Evolutionary conservation across 35 echinoderm and acorn worm species (phyloP).

Genomic region (Holothuria glaberrima): DNA sequence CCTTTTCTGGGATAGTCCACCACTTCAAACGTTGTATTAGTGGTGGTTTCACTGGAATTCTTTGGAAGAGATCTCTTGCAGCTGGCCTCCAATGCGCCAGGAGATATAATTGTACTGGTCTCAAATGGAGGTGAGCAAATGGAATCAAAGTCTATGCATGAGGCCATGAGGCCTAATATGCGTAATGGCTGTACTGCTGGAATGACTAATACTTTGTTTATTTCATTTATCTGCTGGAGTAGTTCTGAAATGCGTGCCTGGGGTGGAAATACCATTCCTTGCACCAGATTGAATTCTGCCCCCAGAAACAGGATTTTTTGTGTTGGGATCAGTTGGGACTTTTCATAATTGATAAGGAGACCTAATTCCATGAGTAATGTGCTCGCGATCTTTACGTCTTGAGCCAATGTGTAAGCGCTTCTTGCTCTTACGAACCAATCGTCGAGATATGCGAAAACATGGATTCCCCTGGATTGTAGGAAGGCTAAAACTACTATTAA

Average conservation of each 20-base stretch:
- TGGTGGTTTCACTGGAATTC: background rate
- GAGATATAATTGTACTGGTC: conserved; percentile 6
- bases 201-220: background rate
- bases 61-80: background rate
- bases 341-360: background rate
- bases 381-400: background rate
- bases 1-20: conserved; percentile 8
- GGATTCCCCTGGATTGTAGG: background rate
- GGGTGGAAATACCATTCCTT: background rate
- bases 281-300: conserved; percentile 7
- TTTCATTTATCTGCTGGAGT: background rate
- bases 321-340: background rate
- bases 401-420: background rate
- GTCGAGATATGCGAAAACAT: conserved; percentile 1
- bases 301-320: conserved; percentile 1
- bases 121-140: background rate
- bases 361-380: background rate
- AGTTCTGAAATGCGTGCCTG: conserved; percentile 1
- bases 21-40: background rate
- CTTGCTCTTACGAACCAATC: conserved; percentile 18
- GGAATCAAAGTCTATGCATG: conserved; percentile 9
- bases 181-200: background rate
- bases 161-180: conserved; percentile 6
- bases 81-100: conserved; percentile 7
- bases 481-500: background rate